Conservation (phyloP, 2,888 invertebrate species). For the Galerucella calmariensis region DNA sequence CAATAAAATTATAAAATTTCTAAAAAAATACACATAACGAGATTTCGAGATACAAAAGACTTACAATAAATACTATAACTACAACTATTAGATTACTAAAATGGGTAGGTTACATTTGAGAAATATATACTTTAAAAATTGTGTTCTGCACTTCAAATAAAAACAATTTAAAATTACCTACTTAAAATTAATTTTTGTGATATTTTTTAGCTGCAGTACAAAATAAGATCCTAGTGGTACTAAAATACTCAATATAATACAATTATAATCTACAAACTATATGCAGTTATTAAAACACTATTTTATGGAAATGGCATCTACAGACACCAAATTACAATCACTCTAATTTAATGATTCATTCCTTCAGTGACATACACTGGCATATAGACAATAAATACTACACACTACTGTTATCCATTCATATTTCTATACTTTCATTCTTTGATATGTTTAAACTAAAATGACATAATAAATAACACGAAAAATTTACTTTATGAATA, state of each 20-base stretch:
- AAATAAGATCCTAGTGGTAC: constrained; percentile 3
- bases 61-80: background rate
- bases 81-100: background rate
- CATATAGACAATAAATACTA: constrained; percentile 18
- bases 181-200: background rate
- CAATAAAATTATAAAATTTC: no score
- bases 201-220: background rate
- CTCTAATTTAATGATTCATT: constrained; percentile 2
- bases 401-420: background rate
- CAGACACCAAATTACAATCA: background rate
- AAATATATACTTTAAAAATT: background rate
- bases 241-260: constrained; percentile 17
- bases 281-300: constrained; percentile 8
- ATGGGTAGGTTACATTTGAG: background rate
- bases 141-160: background rate
- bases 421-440: background rate
- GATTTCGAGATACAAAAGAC: no score
- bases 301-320: constrained; percentile 6
- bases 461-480: constrained; percentile 15
- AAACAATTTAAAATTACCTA: constrained; percentile 2
- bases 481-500: background rate
- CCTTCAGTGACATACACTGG: constrained; percentile 5
- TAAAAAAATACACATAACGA: no score
- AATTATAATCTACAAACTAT: background rate
- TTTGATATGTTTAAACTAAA: constrained; percentile 6